Percentiles rank a stretch among this genome's conserved stretches.
Evolutionary conservation across 2,113 vertebrate species (phyloP).

Genomic region (Dolichotis patagonum): DNA sequence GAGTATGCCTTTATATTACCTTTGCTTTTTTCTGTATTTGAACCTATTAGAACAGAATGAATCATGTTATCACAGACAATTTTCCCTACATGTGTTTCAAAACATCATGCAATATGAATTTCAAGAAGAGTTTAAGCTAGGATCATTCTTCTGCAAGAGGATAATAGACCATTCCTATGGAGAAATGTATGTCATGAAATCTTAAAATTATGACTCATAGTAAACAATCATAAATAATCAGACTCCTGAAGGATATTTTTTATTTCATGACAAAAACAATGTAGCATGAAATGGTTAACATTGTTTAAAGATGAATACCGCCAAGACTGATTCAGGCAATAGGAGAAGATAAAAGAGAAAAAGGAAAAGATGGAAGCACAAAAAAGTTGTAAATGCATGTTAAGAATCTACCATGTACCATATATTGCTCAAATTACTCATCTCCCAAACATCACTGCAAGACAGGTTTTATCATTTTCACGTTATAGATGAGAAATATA

Average conservation of each 20-base stretch:
- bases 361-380: neutral
- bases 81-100: slow-evolving; percentile 67
- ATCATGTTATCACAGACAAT: slow-evolving; percentile 72
- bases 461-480: neutral
- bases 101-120: slow-evolving; percentile 64
- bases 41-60: slow-evolving; percentile 79
- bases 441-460: neutral
- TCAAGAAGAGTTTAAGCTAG: slow-evolving; percentile 64
- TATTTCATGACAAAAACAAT: neutral
- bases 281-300: neutral
- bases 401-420: neutral
- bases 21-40: slow-evolving; percentile 62
- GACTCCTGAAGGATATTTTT: neutral
- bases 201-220: neutral
- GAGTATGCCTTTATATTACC: neutral
- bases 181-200: neutral
- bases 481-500: neutral
- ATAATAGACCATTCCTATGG: neutral
- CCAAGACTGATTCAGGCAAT: rapidly evolving
- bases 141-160: neutral
- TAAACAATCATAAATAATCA: neutral
- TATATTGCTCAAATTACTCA: neutral
- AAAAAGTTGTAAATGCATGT: neutral
- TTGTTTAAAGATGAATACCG: neutral
- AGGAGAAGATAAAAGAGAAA: neutral